These are phyloP conservation scores for Adelosebastes latens DNA, from an alignment of 2,797 vertebrate genomes.

Conservation along the genomic window DNA sequence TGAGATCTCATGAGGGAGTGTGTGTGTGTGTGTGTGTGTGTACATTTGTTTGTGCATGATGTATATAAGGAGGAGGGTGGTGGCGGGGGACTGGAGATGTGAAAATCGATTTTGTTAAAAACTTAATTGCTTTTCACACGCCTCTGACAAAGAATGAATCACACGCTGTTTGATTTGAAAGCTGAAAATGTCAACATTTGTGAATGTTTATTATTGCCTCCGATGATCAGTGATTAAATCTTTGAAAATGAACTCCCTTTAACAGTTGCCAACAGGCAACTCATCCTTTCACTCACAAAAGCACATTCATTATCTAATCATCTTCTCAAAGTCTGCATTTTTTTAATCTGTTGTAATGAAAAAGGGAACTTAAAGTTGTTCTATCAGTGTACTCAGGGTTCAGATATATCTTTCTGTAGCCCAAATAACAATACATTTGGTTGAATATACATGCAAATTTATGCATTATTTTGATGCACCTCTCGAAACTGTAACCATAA, in stretches of 20 bases:
- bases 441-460: not conserved
- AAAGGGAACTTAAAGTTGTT: not conserved
- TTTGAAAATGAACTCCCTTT: constrained; percentile 35
- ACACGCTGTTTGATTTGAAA: constrained; percentile 30
- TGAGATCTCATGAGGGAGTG: constrained; percentile 36
- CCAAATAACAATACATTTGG: not conserved
- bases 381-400: not conserved
- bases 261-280: constrained; percentile 26
- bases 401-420: not conserved
- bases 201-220: constrained; percentile 26
- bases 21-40: constrained; percentile 1
- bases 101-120: constrained; percentile 48
- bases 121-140: constrained; percentile 64
- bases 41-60: not conserved
- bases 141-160: constrained; percentile 25
- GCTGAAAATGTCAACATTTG: constrained; percentile 49
- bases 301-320: constrained; percentile 12
- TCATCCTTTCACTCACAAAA: constrained; percentile 26
- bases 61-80: not conserved
- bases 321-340: not conserved
- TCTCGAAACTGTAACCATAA: not conserved
- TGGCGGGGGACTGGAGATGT: constrained; percentile 6
- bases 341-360: not conserved
- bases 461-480: not conserved
- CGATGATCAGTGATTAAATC: constrained; percentile 30